Conservation (phyloP, 1,140 invertebrate species). For the Drosophila sproati region DNA sequence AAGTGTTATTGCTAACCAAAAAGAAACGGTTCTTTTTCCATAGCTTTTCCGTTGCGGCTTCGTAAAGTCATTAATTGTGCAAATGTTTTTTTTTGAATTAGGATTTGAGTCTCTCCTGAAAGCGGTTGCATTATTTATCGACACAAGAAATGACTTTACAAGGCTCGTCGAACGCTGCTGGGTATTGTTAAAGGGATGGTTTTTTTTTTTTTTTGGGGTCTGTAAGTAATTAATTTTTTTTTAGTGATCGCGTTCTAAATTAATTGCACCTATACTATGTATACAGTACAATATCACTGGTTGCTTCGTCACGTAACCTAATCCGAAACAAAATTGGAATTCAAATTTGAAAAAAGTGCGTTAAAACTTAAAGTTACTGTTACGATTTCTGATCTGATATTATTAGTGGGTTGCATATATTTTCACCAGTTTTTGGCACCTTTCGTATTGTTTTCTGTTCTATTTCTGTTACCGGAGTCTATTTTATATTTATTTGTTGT, state of each 20-base stretch:
- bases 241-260: slow-evolving; percentile 83
- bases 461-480: slow-evolving; percentile 37
- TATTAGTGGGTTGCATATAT: slow-evolving; percentile 36
- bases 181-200: slow-evolving; percentile 4
- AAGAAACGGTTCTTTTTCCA: slow-evolving; percentile 52
- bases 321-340: slow-evolving; percentile 76
- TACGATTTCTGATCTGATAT: slow-evolving; percentile 26
- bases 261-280: slow-evolving; percentile 85
- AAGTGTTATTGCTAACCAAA: slow-evolving; percentile 59
- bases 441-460: slow-evolving; percentile 36
- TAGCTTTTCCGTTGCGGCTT: slow-evolving; percentile 60
- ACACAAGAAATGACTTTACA: slow-evolving; percentile 80
- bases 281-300: slow-evolving; percentile 85
- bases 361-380: slow-evolving; percentile 46
- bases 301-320: slow-evolving; percentile 84
- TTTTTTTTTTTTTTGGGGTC: slow-evolving; percentile 6
- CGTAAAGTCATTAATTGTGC: slow-evolving; percentile 80
- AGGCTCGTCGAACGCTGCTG: slow-evolving; percentile 54
- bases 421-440: slow-evolving; percentile 66
- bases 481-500: slow-evolving; percentile 35
- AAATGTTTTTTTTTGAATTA: slow-evolving; percentile 23
- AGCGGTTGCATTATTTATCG: slow-evolving; percentile 53
- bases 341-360: slow-evolving; percentile 70
- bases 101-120: slow-evolving; percentile 80
- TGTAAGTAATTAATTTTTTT: slow-evolving; percentile 59